phyloP scores from a whole-genome alignment of 1,140 invertebrate genomes.

The Drosophila tristis region DNA sequence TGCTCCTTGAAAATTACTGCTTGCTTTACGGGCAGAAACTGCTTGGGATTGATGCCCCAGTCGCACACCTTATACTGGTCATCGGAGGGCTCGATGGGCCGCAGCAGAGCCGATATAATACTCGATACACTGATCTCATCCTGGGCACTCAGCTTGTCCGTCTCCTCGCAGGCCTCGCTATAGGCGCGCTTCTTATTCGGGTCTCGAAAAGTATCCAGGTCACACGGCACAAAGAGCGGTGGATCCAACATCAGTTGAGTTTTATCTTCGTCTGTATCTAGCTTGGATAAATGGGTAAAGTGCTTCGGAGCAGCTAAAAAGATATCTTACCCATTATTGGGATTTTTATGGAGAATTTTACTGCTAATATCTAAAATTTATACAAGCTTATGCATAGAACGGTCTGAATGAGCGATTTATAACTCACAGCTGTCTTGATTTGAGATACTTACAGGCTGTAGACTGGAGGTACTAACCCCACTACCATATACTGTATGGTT shows the following conservation, averaged over 20 bases:
- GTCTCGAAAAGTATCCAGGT: conserved; percentile 38
- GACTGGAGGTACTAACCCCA: too few species aligned
- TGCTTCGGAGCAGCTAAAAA: too few species aligned
- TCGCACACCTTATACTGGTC: conserved; percentile 49
- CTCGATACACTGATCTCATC: conserved; percentile 79
- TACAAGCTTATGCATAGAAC: too few species aligned
- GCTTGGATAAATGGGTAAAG: too few species aligned
- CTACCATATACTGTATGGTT: too few species aligned
- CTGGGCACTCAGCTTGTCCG: conserved; percentile 58
- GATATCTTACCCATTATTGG: conserved; percentile 32
- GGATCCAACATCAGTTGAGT: conserved; percentile 39
- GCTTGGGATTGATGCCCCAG: conserved; percentile 67
- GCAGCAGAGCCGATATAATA: conserved; percentile 66
- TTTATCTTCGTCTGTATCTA: neutral
- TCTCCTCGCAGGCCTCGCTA: conserved; percentile 46
- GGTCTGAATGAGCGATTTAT: too few species aligned
- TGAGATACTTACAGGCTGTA: too few species aligned
- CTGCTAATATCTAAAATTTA: neutral
- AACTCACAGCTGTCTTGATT: too few species aligned
- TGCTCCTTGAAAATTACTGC: conserved; percentile 65
- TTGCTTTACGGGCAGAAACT: conserved; percentile 62
- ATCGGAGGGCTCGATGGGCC: conserved; percentile 58
- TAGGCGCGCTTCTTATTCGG: conserved; percentile 16
- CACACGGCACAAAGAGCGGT: conserved; percentile 61
- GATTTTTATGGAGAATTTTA: conserved; percentile 3